Percentiles rank a stretch among this genome's conserved stretches.
Conservation (phyloP, 2,113 vertebrate genomes). For the Mormyrus lacerda region DNA sequence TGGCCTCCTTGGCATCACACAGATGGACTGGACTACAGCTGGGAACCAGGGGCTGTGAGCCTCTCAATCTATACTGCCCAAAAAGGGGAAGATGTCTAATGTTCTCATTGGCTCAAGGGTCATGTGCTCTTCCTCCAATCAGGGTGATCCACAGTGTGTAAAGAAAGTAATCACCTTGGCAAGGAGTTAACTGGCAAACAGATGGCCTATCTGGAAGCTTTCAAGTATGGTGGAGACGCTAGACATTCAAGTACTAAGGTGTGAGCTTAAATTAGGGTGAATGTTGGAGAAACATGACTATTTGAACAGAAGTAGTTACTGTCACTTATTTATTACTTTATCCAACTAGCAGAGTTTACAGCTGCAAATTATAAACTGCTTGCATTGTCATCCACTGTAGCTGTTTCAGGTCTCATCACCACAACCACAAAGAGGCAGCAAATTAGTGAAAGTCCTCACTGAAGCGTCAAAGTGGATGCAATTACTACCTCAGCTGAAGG, state of each 20-base stretch:
- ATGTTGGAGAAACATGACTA: neutral
- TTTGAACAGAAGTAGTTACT: neutral
- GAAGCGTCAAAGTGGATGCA: constrained; percentile 1
- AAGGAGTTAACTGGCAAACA: neutral
- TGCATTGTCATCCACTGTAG: neutral
- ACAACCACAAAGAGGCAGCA: neutral
- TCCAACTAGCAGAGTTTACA: neutral
- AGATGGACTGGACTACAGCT: neutral
- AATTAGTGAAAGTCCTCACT: neutral
- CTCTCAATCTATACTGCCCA: neutral
- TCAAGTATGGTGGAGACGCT: neutral
- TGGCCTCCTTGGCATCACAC: neutral
- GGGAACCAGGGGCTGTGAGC: neutral
- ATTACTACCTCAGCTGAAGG: neutral
- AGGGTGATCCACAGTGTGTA: neutral
- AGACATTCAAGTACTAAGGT: neutral
- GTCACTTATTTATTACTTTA: neutral
- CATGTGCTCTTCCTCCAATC: neutral
- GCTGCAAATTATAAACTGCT: neutral
- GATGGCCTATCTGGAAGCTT: neutral
- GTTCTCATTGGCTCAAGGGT: neutral
- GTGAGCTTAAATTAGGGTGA: neutral
- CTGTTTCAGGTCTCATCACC: neutral
- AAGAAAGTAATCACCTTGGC: constrained; percentile 1
- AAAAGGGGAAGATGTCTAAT: neutral